Conservation (phyloP, 2,797 vertebrate genomes). For the Arctocebus calabarensis region DNA sequence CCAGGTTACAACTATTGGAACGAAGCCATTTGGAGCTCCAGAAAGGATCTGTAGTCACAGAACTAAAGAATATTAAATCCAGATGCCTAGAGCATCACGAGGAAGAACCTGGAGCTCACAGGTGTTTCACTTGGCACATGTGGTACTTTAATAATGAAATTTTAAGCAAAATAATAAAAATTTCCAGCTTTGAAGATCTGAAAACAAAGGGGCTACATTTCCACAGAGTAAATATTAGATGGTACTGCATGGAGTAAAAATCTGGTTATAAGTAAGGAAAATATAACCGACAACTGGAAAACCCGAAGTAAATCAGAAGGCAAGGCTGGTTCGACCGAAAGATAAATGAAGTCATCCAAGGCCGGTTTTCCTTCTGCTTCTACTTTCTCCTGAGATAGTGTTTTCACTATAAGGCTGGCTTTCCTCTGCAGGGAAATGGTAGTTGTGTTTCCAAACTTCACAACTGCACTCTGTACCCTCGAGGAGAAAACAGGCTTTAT, state of each 20-base stretch:
- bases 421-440: background rate
- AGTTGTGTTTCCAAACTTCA: background rate
- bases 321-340: background rate
- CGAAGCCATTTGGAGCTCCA: background rate
- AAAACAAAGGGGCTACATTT: background rate
- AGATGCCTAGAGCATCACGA: background rate
- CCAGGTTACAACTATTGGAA: background rate
- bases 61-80: slow-evolving; percentile 30
- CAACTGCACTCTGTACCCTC: background rate
- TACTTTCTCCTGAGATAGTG: background rate
- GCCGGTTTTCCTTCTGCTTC: background rate
- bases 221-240: background rate
- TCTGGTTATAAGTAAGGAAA: slow-evolving; percentile 17
- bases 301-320: background rate
- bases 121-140: background rate
- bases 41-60: background rate
- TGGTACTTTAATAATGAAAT: slow-evolving; percentile 34
- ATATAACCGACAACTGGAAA: background rate
- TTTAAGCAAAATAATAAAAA: background rate
- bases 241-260: background rate
- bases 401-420: background rate
- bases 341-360: background rate
- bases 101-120: background rate
- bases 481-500: background rate
- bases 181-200: slow-evolving; percentile 22